Evolutionary conservation across 37 sponge, comb jelly and placozoan genomes (phyloP).

Genomic region (Oopsacas minuta): DNA sequence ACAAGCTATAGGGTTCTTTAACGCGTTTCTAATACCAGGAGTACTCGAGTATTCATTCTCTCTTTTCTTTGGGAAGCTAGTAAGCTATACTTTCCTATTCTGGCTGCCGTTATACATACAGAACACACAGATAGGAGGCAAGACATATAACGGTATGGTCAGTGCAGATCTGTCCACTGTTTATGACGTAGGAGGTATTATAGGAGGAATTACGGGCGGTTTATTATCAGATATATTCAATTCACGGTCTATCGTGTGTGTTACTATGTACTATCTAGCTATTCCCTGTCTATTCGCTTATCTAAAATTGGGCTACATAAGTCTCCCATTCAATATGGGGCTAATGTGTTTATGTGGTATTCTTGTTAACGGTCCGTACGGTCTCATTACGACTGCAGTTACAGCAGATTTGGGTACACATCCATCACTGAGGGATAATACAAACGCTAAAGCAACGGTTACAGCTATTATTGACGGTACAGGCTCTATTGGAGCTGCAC

Average conservation of each 20-base stretch:
- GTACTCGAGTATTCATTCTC: conserved; percentile 76
- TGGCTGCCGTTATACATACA: conserved; percentile 67
- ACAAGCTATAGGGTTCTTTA: conserved; percentile 20
- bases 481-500: conserved; percentile 52
- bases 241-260: conserved; percentile 35
- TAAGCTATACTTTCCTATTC: conserved; percentile 71
- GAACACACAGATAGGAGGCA: neutral
- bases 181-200: neutral
- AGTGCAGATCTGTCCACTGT: neutral
- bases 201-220: conserved; percentile 51
- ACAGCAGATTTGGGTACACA: conserved; percentile 67
- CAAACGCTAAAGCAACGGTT: conserved; percentile 50
- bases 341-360: conserved; percentile 46
- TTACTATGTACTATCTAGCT: conserved; percentile 32
- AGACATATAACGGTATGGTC: neutral
- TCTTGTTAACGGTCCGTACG: conserved; percentile 67
- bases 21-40: conserved; percentile 33
- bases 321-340: conserved; percentile 8
- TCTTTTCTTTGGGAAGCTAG: conserved; percentile 78
- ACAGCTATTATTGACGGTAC: conserved; percentile 56
- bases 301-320: neutral
- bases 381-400: conserved; percentile 77
- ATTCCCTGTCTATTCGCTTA: conserved; percentile 25
- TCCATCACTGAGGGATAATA: conserved; percentile 28
- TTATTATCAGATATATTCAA: conserved; percentile 44